Conservation (phyloP, 2,797 vertebrate species). For the Dallia pectoralis region DNA sequence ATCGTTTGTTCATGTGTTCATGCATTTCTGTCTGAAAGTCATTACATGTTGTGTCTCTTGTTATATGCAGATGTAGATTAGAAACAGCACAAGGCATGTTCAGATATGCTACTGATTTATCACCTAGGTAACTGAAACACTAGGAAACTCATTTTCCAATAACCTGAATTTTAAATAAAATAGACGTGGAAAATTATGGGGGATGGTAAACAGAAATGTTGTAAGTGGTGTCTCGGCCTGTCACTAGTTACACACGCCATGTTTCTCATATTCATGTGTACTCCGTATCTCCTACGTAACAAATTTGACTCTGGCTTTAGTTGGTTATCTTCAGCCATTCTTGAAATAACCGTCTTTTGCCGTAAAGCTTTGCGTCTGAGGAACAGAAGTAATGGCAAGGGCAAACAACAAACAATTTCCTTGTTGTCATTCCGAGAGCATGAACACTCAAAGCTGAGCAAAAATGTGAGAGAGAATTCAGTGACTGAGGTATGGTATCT, state of each 20-base stretch:
- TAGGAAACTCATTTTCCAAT: too few species aligned
- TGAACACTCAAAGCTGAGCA: slow-evolving; percentile 8
- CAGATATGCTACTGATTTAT: too few species aligned
- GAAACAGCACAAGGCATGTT: too few species aligned
- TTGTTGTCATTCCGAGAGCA: slow-evolving; percentile 4
- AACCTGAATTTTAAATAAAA: too few species aligned
- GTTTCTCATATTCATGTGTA: background rate
- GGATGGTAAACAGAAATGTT: background rate
- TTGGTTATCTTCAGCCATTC: background rate
- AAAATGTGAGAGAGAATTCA: slow-evolving; percentile 34
- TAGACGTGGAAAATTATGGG: too few species aligned
- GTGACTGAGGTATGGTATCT: slow-evolving; percentile 27
- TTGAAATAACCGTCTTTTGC: background rate
- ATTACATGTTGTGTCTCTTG: background rate
- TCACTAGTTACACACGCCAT: background rate
- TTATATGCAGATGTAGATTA: too few species aligned
- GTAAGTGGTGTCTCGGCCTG: background rate
- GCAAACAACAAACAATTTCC: slow-evolving; percentile 2
- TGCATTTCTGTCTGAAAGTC: background rate
- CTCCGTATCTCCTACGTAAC: too few species aligned
- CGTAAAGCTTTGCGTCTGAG: background rate
- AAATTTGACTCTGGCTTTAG: too few species aligned
- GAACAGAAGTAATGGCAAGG: background rate
- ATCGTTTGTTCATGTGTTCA: too few species aligned
- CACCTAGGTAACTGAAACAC: too few species aligned